Evolutionary conservation across 2,888 invertebrate species (phyloP), one percentile per base, ranked within the genome.

Genomic region (Amorpha juglandis): DNA sequence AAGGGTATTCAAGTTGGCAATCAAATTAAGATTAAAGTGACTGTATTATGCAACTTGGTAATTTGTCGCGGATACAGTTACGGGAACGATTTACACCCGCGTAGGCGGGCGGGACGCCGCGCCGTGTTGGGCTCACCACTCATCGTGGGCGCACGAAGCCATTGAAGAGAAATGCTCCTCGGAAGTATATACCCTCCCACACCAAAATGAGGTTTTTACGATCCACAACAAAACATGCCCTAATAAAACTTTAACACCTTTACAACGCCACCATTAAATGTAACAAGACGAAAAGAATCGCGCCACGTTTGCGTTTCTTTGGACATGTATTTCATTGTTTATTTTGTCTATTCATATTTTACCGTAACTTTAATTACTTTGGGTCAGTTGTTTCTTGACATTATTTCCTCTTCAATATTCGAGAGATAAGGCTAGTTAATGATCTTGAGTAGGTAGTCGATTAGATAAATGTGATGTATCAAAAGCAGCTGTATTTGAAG

Each of bases 21-120:
- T 64, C 42, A 55, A 33, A 55, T 53, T 47, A 50, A 64, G 64
- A n/a, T 53, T 45, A 45, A 48, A 45, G 64, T 21, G 2, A 42
- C 45, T 53, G 47, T 27, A 45, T 53, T 45, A 53, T 12, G 45
- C 33, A 53, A 27, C 35, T 72, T 75, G 81, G 84, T 82, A 88
- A 91, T 91, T 91, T 91, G 90, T 90, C 86, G 82, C 76, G 69
- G 72, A 81, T 87, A 88, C 91, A 87, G 91, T 91, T 91, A 91
- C 79, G 78, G 78, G 81, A 80, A 86, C 81, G 83, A 88, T 90
- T 91, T 91, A 91, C 82, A 80, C 77, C 75, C 74, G 77, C 71
- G 92, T 91, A 78, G 91, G 92, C 87, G 90, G 89, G 86, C 86
- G 86, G 83, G 77, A 71, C 72, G 74, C 68, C 62, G 7, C 38